These are phyloP conservation scores for Triplophysa yarkandensis DNA, from an alignment of 2,797 vertebrate species.

Conservation along the genomic window DNA sequence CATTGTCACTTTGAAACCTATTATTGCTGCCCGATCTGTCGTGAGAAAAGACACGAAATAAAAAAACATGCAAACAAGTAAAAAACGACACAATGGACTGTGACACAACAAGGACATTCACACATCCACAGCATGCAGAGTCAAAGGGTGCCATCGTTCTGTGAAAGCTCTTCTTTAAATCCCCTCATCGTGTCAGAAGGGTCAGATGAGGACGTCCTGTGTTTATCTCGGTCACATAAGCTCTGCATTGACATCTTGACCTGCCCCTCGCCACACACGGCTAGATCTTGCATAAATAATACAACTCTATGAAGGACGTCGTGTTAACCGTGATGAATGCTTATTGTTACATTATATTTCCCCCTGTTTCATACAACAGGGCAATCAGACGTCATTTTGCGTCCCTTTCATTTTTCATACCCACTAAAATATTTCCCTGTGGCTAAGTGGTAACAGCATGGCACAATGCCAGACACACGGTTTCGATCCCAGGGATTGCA, in stretches of 20 bases:
- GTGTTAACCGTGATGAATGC: constrained; percentile 13
- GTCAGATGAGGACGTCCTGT: constrained; percentile 11
- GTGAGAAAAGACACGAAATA: not conserved
- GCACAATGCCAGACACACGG: too few species aligned
- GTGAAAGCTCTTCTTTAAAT: not conserved
- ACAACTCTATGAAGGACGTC: constrained; percentile 40
- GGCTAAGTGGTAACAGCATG: too few species aligned
- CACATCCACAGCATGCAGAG: not conserved
- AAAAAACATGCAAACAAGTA: not conserved
- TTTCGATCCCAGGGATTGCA: too few species aligned
- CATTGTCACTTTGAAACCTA: not conserved
- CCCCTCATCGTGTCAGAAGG: not conserved
- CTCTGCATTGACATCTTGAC: constrained; percentile 34
- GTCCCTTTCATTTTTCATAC: too few species aligned
- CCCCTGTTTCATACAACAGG: too few species aligned
- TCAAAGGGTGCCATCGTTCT: not conserved
- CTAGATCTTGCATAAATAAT: constrained; percentile 24
- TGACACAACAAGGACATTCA: not conserved
- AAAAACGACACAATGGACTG: not conserved
- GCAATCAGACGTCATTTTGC: too few species aligned
- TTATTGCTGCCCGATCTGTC: not conserved
- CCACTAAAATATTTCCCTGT: too few species aligned
- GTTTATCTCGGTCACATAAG: constrained; percentile 27
- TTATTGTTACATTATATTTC: constrained; percentile 53
- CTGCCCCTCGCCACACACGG: constrained; percentile 6